Percentiles rank a stretch among this genome's conserved stretches.
Evolutionary conservation across 2,113 vertebrate genomes (phyloP).

Genomic region (Lichenostomus cassidix): DNA sequence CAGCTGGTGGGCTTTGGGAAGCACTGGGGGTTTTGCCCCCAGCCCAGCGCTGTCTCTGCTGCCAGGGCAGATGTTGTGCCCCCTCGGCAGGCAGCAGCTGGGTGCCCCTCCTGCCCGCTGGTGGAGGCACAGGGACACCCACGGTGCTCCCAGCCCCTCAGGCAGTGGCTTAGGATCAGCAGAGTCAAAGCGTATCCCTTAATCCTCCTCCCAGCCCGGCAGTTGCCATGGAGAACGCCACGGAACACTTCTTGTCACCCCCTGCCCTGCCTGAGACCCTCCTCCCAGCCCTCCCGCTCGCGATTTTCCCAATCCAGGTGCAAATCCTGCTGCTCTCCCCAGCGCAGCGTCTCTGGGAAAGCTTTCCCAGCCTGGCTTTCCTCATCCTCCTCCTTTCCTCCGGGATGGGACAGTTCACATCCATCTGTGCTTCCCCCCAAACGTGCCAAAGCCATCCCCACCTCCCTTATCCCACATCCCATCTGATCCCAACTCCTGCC

Average conservation of each 20-base stretch:
- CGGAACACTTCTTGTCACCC: not conserved
- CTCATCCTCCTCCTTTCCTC: not conserved
- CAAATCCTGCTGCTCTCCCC: not conserved
- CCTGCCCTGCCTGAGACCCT: not conserved
- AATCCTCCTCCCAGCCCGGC: not conserved
- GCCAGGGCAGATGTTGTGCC: not conserved
- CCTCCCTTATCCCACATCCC: not conserved
- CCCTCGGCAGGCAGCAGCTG: not conserved
- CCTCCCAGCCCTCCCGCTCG: not conserved
- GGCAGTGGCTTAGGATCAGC: not conserved
- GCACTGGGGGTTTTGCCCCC: not conserved
- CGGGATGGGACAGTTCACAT: not conserved
- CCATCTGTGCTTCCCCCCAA: fast-evolving
- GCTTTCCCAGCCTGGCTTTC: not conserved
- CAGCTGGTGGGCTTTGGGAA: not conserved
- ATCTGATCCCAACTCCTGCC: not conserved
- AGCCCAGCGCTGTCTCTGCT: not conserved
- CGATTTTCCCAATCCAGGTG: not conserved
- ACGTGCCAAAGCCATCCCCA: not conserved
- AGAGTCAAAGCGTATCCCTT: not conserved
- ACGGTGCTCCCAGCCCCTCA: not conserved
- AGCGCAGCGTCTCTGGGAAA: fast-evolving
- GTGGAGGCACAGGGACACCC: not conserved
- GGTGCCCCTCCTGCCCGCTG: fast-evolving
- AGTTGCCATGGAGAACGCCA: slow-evolving; percentile 15